Evolutionary conservation across 2,113 vertebrate species (phyloP).

Genomic region (Lepus americanus): DNA sequence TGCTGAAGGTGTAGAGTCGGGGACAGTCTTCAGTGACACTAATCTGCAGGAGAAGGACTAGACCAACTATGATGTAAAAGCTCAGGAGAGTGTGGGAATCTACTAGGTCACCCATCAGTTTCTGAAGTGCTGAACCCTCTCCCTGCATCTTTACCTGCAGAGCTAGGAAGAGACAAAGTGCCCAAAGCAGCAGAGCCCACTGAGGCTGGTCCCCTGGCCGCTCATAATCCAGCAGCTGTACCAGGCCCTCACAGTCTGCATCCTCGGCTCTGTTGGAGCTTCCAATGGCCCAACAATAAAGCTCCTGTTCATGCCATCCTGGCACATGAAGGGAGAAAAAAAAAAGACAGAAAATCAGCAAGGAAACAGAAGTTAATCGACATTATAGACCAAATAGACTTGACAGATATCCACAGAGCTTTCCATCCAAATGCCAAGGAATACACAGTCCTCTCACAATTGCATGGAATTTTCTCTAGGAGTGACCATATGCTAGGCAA

Average conservation of each 20-base stretch:
- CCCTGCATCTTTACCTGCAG: neutral
- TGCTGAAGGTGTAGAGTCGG: slow-evolving; percentile 94
- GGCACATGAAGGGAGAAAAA: neutral
- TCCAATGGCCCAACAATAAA: slow-evolving; percentile 60
- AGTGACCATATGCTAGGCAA: no score
- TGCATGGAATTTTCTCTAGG: no score
- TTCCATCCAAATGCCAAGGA: no score
- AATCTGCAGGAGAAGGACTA: slow-evolving; percentile 98
- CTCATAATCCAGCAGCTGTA: neutral
- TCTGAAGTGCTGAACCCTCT: slow-evolving; percentile 92
- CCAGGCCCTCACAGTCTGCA: neutral
- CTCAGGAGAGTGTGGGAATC: slow-evolving; percentile 95
- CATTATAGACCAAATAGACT: no score
- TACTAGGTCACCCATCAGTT: slow-evolving; percentile 97
- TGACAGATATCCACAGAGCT: no score
- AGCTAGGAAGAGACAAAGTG: slow-evolving; percentile 10
- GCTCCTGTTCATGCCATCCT: neutral
- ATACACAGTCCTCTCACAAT: no score
- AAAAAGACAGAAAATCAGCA: no score
- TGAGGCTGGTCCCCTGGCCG: neutral
- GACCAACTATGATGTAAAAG: slow-evolving; percentile 98
- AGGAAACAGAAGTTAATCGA: no score
- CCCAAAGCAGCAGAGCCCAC: neutral
- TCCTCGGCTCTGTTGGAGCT: neutral
- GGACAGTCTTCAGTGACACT: slow-evolving; percentile 94